These are phyloP conservation scores for Erethizon dorsatum DNA, from an alignment of 2,797 vertebrate genomes.

Conservation along the genomic window DNA sequence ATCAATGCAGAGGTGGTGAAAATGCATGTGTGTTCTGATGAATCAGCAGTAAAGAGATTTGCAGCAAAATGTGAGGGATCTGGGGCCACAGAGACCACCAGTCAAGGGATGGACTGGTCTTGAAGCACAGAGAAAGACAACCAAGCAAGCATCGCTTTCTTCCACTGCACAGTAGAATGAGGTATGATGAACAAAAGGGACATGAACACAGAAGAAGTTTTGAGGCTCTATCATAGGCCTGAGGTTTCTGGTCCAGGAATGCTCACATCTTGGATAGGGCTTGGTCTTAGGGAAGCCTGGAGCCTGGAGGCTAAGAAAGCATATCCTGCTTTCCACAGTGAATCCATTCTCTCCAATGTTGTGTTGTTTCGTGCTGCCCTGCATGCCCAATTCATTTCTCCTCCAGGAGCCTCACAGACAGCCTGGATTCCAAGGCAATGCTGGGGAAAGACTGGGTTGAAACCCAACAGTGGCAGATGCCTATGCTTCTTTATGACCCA, in stretches of 20 bases:
- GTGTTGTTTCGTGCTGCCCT: rapidly evolving
- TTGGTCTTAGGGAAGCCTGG: neutral
- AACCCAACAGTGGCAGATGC: neutral
- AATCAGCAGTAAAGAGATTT: neutral
- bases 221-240: neutral
- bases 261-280: too few species aligned
- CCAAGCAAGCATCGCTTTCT: neutral
- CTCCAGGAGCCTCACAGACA: neutral
- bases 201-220: neutral
- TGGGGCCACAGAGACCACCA: neutral
- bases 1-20: neutral
- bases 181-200: neutral
- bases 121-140: neutral
- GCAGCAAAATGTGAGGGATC: neutral
- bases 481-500: neutral
- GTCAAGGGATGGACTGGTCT: neutral
- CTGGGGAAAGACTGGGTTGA: neutral
- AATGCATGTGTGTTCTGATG: neutral
- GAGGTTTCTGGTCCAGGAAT: neutral
- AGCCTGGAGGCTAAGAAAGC: neutral
- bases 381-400: neutral
- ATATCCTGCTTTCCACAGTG: too few species aligned
- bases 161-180: neutral
- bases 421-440: neutral
- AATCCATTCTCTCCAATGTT: rapidly evolving